phyloP scores from a whole-genome alignment of 2,888 invertebrate species.

The Zhuqinia jingwanae region DNA sequence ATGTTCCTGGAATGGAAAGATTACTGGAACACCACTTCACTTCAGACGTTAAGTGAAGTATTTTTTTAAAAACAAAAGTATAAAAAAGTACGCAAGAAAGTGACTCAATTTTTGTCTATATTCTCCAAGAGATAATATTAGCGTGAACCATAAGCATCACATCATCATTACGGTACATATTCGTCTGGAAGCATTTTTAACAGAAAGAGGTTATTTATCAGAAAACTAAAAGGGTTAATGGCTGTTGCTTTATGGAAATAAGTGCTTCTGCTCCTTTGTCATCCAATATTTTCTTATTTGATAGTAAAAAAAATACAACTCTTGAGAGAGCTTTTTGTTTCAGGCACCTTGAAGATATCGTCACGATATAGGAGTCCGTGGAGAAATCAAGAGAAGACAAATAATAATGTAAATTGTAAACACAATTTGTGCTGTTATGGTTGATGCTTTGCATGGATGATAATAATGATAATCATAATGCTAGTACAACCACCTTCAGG shows the following conservation, averaged over 20 bases:
- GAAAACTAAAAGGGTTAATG: slow-evolving; percentile 62
- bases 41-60: slow-evolving; percentile 54
- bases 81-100: slow-evolving; percentile 31
- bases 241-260: slow-evolving; percentile 48
- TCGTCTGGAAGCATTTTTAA: slow-evolving; percentile 51
- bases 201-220: slow-evolving; percentile 64
- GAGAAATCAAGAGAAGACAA: slow-evolving; percentile 61
- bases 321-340: slow-evolving; percentile 62
- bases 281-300: slow-evolving; percentile 42
- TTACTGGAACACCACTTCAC: slow-evolving; percentile 63
- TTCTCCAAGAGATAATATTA: slow-evolving; percentile 23
- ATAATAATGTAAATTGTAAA: slow-evolving; percentile 34
- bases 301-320: slow-evolving; percentile 35
- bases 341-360: slow-evolving; percentile 63
- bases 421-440: slow-evolving; percentile 11
- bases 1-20: slow-evolving; percentile 44
- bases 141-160: slow-evolving; percentile 38
- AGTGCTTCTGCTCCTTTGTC: slow-evolving; percentile 45
- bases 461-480: not conserved
- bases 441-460: not conserved
- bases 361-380: slow-evolving; percentile 54
- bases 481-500: not conserved
- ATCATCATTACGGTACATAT: slow-evolving; percentile 31
- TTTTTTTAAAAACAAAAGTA: slow-evolving; percentile 27
- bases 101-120: slow-evolving; percentile 53